Base-by-base conservation (phyloP, 2,888 invertebrate genomes). In the Torymus tubicola region DNA sequence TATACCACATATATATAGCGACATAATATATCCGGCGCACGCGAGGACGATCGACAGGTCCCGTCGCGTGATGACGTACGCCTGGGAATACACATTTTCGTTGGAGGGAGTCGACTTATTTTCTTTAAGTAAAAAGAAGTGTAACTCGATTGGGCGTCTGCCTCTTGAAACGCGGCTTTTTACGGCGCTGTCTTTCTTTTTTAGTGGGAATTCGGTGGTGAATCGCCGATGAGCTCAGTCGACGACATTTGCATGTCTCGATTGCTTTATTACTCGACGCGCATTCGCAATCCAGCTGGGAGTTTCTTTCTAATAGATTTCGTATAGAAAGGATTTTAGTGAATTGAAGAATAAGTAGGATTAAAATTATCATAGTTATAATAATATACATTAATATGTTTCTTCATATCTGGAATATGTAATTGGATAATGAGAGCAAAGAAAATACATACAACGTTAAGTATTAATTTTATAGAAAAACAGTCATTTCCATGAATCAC, bases 21-120 rank as follows among this genome's bases (percentile, higher is more conserved):
- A 16, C 69, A 64, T 21, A 14, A 14, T 21, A 18, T 16, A 58
- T 55, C 73, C 72, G 61, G 68, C 18, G 21, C 10, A 42, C 42
- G 18, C n/a, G 14, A 14, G n/a, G 31, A 13, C 55, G 18, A 55
- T 60, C 42, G 61, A 65, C 50, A 31, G 60, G 16, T 2, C 0
- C 50, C 24, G 65, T 72, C 50, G 68, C 71, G 68, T 76, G 57
- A 67, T 72, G 72, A 72, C 76, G 71, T 63, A 71, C 67, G 55
- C 14, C 16, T 10, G 61, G 50, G 61, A 80, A 71, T 57, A 72
- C 18, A 72, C 24, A 18, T 72, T 64, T 68, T 70, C 53, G 31
- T 13, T 58, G n/a, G 24, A 11, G 16, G 21, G 16, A 21, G 31
- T 31, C 24, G 53, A n/a, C 2, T n/a, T 31, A 21, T 55, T 67